These are phyloP conservation scores for Eubasilissa regina DNA, from an alignment of 1,140 invertebrate genomes.

Conservation along the genomic window DNA sequence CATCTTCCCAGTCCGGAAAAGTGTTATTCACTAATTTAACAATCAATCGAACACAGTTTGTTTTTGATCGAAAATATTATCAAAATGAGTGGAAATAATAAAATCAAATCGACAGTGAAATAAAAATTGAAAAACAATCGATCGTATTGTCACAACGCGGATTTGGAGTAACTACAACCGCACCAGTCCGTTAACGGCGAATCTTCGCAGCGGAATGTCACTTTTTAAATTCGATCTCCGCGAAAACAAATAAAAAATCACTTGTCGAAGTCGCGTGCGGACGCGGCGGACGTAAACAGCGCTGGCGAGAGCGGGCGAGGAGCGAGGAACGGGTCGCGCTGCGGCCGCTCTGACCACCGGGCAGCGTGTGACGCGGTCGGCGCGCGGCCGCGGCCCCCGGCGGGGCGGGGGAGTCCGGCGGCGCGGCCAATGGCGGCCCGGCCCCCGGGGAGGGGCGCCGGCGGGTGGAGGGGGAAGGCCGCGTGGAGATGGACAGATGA, in stretches of 20 bases:
- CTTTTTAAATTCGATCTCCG: constrained; percentile 6
- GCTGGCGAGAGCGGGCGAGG: background rate
- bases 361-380: constrained; percentile 38
- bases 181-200: background rate
- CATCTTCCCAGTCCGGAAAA: constrained; percentile 4
- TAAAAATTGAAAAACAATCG: background rate
- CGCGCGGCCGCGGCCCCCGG: constrained; percentile 12
- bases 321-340: background rate
- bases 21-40: background rate
- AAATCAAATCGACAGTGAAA: background rate
- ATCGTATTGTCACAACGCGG: background rate
- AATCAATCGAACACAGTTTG: background rate
- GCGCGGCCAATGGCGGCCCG: constrained; percentile 50
- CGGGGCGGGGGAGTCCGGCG: constrained; percentile 43
- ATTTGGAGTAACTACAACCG: too few species aligned
- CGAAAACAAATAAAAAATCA: constrained; percentile 19
- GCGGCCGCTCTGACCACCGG: constrained; percentile 43
- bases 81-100: too few species aligned
- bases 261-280: constrained; percentile 18
- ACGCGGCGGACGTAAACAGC: constrained; percentile 37
- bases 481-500: constrained; percentile 48
- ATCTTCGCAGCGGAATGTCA: background rate
- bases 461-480: constrained; percentile 22
- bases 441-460: constrained; percentile 34
- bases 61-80: background rate